Conservation (phyloP, 2,113 vertebrate genomes). For the Microcebus jonahi region DNA sequence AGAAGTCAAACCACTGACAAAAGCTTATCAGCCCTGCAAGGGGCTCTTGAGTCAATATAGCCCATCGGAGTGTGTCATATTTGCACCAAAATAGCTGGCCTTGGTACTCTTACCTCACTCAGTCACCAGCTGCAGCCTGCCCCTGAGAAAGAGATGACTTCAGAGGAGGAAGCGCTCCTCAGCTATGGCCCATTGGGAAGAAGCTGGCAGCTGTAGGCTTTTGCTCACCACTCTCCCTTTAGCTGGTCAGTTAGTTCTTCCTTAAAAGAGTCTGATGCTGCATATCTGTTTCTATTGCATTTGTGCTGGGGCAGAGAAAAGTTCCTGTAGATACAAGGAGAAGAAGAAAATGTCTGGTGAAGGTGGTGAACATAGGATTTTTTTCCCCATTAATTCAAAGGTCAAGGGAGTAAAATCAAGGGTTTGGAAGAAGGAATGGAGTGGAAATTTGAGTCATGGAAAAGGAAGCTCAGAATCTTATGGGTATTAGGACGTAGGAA, state of each 20-base stretch:
- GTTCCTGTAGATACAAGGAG: neutral
- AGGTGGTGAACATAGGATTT: neutral
- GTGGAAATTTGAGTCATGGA: neutral
- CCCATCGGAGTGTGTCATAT: neutral
- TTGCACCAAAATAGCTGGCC: neutral
- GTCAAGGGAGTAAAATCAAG: slow-evolving; percentile 17
- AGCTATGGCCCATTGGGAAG: neutral
- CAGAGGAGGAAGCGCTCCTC: neutral
- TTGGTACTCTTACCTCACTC: neutral
- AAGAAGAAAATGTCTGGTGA: neutral
- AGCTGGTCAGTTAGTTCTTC: neutral
- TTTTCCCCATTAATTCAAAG: neutral
- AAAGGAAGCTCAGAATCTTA: neutral
- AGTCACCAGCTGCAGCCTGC: neutral
- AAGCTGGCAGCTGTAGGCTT: neutral
- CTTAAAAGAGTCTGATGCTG: neutral
- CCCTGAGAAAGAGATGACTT: neutral
- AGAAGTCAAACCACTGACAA: neutral
- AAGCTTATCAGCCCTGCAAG: neutral
- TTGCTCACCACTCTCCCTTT: neutral
- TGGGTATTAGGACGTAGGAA: neutral
- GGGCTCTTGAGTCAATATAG: neutral
- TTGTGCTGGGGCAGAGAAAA: neutral
- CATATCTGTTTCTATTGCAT: neutral
- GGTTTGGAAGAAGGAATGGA: neutral